These are phyloP conservation scores for Empidonax alnorum DNA, from an alignment of 2,113 vertebrate genomes.

Conservation along the genomic window DNA sequence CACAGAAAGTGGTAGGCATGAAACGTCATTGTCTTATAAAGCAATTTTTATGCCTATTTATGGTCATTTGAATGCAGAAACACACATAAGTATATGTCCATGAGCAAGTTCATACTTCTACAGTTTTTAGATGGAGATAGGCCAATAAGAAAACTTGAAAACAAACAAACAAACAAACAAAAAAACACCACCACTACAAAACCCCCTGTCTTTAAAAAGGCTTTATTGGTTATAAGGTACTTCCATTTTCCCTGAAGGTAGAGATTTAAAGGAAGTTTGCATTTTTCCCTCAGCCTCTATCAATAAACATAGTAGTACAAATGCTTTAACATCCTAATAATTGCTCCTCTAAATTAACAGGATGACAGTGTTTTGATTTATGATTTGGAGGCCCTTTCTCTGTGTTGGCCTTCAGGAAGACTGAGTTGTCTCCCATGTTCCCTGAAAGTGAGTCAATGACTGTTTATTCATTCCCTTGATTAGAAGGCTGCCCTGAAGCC, in stretches of 20 bases:
- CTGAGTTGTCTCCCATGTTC: constrained; percentile 64
- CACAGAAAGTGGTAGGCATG: neutral
- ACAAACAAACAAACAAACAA: neutral
- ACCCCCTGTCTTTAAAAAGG: neutral
- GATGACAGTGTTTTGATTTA: constrained; percentile 71
- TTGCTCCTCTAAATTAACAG: constrained; percentile 64
- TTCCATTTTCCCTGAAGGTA: neutral
- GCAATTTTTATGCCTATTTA: neutral
- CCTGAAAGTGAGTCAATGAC: constrained; percentile 72
- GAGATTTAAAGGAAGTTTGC: constrained; percentile 6
- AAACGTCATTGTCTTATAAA: neutral
- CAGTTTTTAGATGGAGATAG: neutral
- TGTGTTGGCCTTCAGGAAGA: constrained; percentile 62
- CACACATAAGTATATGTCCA: neutral
- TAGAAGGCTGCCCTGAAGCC: constrained; percentile 76
- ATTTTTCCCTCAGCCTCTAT: constrained; percentile 15
- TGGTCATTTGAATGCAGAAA: neutral
- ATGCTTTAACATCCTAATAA: constrained; percentile 72
- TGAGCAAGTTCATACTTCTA: neutral
- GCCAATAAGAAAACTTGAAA: neutral
- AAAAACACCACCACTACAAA: neutral
- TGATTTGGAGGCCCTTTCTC: constrained; percentile 59
- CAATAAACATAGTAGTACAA: constrained; percentile 53
- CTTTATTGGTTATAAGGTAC: neutral
- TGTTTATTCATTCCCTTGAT: constrained; percentile 77